Evolutionary conservation across 2,797 vertebrate genomes (phyloP), one percentile per base, ranked within the genome.

Genomic region (Allobates femoralis): DNA sequence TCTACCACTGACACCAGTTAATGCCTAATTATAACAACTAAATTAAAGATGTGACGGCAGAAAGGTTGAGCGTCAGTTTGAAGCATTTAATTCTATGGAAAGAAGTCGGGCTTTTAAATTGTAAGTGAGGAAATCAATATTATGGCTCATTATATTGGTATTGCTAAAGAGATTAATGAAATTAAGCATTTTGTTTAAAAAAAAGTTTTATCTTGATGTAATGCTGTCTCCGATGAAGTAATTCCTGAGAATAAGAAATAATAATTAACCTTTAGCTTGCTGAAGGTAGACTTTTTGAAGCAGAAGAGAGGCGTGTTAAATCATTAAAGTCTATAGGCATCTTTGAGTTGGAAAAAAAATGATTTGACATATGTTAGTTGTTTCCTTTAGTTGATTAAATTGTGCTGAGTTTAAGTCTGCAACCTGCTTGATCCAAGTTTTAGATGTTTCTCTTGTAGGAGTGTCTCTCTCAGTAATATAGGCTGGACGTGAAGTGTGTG

Each of bases 11-110:
- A 99, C 98, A 97, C 96, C 97, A 97, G 97, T 97, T 99, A 99
- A 98, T 98, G 97, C 96, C 97, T 99, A 98, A 99, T 99, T 99
- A 99, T 98, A 99, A 99, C 96, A 97, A 97, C 97, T 98, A 98
- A 98, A 99, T 99, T 99, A 98, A 97, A 98, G 96, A 96, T 95
- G 95, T 93, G 94, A 96, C 94, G 93, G 94, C 89, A 95, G 95
- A 95, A 95, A 96, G 95, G 94, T 92, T 93, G 94, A 93, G 92
- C 95, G 95, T 96, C 95, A 96, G 96, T 94, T 95, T 94, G 94
- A 94, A 95, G 94, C 95, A 95, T 96, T 97, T 98, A 96, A 97
- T 97, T 97, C 96, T 94, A 95, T 92, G 93, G 95, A 96, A 96
- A 96, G 95, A 94, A 96, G 96, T 95, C 92, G 94, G 96, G 95